Evolutionary conservation across 1,140 invertebrate species (phyloP), one percentile per base, ranked within the genome.

Genomic region (Drosophila burlai): DNA sequence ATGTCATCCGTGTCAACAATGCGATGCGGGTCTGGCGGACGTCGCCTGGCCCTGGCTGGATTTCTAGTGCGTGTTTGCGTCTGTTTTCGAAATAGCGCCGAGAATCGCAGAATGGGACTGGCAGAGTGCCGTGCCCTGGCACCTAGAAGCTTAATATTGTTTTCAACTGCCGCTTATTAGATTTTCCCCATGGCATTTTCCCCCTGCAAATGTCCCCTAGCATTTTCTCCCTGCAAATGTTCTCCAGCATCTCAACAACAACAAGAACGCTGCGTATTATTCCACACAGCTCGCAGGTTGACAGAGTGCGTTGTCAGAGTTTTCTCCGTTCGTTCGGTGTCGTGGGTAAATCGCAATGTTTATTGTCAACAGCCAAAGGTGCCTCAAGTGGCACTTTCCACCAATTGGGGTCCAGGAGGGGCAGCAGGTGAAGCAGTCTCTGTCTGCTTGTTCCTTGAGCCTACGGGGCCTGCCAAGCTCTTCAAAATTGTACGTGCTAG

Each of bases 321-420:
- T 71, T 71, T 71, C 64, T 69, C 49, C 64, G 47, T 46, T 38
- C 31, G 61, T 18, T 58, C 55, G 69, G 43, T 71, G 63, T 77
- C 61, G 60, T 61, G 68, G 71, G 55, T 73, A 74, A 83, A 80
- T 81, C 66, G 81, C 85, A 87, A 90, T 87, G 84, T 90, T 87
- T 87, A 90, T 87, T 87, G 84, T 87, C 84, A 87, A 87, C 84
- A 84, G 78, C 66, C 74, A 84, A 68, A 83, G 81, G 77, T 84
- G 83, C 83, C 83, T 86, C 83, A 76, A 86, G 83, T 86, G 83
- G 57, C 75, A 78, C 58, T 82, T 82, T 66, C 69, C 63, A 78
- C 69, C 63, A 78, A 63, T 50, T 57, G 46, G 57, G 54, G 38
- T 15, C 52, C 15, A 31, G 67, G 57, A 50, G 29, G 46, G 24